Base-by-base conservation (phyloP, 2,797 vertebrate species). In the Enteromius thamalakanensis region DNA sequence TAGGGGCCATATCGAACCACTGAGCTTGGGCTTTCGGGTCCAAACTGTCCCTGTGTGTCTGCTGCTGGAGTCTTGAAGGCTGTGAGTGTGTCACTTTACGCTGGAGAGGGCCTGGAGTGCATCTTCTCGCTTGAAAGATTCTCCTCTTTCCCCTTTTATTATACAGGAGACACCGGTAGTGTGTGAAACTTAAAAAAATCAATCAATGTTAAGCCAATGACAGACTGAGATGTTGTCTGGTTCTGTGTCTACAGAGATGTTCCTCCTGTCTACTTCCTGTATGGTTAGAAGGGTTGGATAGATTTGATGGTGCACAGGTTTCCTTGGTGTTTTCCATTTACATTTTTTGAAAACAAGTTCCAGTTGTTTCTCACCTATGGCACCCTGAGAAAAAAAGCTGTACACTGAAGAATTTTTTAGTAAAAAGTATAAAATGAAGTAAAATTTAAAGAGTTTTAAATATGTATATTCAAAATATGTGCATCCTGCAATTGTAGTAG, bases 1-100 rank as follows among this genome's bases (percentile, higher is more conserved):
- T 70, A 19, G 76, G 55, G 77, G 45, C 67, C 71, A 80, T 82
- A 42, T 86, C 76, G 55, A 80, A 84, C 23, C 65, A 81, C 23
- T 53, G 47, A 1, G 68, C 34, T 34, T 23, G 55, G 47, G 58
- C 19, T 53, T 70, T 69, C 68, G 26, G 6, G 15, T 81, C 17
- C 64, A 60, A 29, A 23, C 62, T 17, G 62, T 71, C 51, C 67
- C 49, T 37, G 32, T 0, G 8, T 47, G 58, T 62, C 37, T 60
- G 53, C 42, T 81, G 53, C 79, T n/a, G 14, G 74, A 42, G 72
- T 17, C 58, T 81, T 37, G 69, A 26, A 34, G 5, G 42, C 53
- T 62, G 68, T 29, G 68, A 81, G 65, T 0, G 15, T 51, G 62
- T 69, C 78, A 26, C 10, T 65, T 67, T 79, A 32, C 0, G 29